phyloP scores from a whole-genome alignment of 53 echinoderm and acorn worm species.

The Echinarachnius parma region DNA sequence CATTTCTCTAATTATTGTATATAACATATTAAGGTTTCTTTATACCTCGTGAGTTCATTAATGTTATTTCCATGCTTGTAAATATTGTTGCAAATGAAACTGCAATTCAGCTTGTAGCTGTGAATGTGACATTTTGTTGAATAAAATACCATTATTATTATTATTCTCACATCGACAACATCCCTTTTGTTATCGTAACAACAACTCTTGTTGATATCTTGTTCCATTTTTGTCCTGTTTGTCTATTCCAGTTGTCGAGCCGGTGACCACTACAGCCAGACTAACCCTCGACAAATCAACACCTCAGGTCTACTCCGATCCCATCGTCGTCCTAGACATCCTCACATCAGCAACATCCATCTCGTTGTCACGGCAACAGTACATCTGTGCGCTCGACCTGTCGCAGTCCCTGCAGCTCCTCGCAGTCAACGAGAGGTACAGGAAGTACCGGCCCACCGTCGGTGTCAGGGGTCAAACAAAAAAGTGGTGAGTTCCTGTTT shows the following conservation, averaged over 20 bases:
- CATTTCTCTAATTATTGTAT: no score
- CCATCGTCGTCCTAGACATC: constrained; percentile 74
- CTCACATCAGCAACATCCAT: constrained; percentile 70
- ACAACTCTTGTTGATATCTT: no score
- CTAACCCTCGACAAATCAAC: constrained; percentile 79
- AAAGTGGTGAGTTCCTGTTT: constrained; percentile 70
- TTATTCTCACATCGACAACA: no score
- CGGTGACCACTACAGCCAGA: constrained; percentile 72
- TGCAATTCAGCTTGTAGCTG: no score
- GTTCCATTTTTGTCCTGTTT: no score
- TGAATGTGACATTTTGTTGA: no score
- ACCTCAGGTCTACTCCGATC: constrained; percentile 60
- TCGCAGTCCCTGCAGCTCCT: constrained; percentile 72
- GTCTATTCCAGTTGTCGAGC: constrained; percentile 84
- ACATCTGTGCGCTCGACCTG: constrained; percentile 71
- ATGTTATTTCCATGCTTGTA: no score
- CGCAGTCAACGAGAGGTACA: constrained; percentile 77
- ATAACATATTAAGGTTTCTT: no score
- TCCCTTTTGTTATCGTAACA: no score
- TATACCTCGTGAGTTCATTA: no score
- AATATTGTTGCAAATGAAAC: no score
- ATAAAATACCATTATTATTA: no score
- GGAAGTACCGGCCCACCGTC: constrained; percentile 76
- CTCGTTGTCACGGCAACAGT: constrained; percentile 75
- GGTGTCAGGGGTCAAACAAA: constrained; percentile 62